Evolutionary conservation across 2,113 vertebrate species (phyloP), one percentile per base, ranked within the genome.

Genomic region (Callopanchax toddi): DNA sequence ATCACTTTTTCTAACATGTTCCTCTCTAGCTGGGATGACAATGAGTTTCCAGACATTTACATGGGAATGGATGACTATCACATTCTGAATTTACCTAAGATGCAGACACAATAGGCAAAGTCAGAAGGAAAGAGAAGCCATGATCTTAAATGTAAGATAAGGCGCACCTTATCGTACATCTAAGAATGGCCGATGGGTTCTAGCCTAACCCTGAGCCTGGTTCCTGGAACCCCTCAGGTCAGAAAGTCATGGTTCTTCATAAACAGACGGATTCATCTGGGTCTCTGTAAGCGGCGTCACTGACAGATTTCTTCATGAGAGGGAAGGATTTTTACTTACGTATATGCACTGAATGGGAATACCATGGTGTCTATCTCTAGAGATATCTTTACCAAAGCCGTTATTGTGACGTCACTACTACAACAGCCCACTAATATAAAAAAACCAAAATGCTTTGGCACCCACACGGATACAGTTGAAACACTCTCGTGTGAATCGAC

Each of bases 381-480:
- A 34, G 55, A 79, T 88, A 82, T 84, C 62, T 48, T 91, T 92
- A 92, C 84, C 91, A 92, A 92, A 86, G 91, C 89, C 90, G 89
- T 88, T 91, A 93, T 93, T 93, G 92, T 93, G 92, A 93, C 54
- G 90, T 93, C 91, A 93, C 91, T 93, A 91, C 92, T 92, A 92
- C 91, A 79, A 92, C 90, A 93, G 91, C 90, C 89, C 89, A 90
- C 90, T 76, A 78, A 68, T 86, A 86, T 85, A 84, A 87, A 85
- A 83, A 90, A 91, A 86, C 81, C 72, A 88, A 90, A 91, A 92
- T 92, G 89, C 91, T 91, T 92, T 92, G 87, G 51, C 91, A 92
- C 91, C 90, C 91, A 92, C 92, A 92, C 89, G 87, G 90, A 88
- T 92, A 91, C 91, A 92, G 90, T 90, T 92, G 91, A 92, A 93